Evolutionary conservation across 1,140 invertebrate genomes (phyloP).

Genomic region (Papilio polytes): DNA sequence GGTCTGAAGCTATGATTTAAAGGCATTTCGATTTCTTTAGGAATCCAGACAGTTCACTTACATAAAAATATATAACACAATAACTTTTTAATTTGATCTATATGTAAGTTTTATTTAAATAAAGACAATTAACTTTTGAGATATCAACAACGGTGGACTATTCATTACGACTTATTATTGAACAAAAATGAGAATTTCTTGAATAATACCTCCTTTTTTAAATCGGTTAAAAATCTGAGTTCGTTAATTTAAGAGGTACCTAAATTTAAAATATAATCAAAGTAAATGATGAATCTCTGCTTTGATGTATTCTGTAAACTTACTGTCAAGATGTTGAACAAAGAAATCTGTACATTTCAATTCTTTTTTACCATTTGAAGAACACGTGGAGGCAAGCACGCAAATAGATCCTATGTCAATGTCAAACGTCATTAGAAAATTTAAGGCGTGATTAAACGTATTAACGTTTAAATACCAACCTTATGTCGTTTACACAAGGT

Average conservation of each 20-base stretch:
- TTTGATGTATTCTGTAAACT: background rate
- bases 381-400: constrained; percentile 19
- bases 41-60: constrained; percentile 61
- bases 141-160: too few species aligned
- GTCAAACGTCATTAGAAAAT: constrained; percentile 37
- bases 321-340: background rate
- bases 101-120: background rate
- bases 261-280: background rate
- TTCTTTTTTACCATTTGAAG: constrained; percentile 23
- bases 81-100: background rate
- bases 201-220: too few species aligned
- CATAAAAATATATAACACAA: background rate
- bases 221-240: background rate
- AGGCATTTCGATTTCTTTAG: constrained; percentile 80
- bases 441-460: background rate
- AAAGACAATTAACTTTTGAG: too few species aligned
- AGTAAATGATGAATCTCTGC: background rate
- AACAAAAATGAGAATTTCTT: too few species aligned
- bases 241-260: background rate
- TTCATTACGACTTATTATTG: too few species aligned
- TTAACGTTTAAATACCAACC: constrained; percentile 1
- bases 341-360: constrained; percentile 20
- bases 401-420: constrained; percentile 40
- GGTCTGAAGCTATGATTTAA: constrained; percentile 67
- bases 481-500: background rate